Evolutionary conservation across 2,888 invertebrate genomes (phyloP), one percentile per base, ranked within the genome.

Genomic region (Agrotis puta): DNA sequence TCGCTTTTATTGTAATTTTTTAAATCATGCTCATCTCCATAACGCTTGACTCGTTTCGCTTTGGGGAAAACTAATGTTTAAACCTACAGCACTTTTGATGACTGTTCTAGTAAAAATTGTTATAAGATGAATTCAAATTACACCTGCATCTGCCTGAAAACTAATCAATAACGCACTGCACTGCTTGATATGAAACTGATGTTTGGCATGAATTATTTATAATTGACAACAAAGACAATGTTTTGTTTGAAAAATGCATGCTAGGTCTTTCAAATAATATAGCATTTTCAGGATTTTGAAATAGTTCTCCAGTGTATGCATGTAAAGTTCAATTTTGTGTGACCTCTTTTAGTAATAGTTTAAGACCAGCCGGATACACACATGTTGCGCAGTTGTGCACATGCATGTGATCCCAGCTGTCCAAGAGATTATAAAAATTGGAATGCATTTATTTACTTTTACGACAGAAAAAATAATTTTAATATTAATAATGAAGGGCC

Each of bases 81-180:
- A 51, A 53, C 51, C 7, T 3, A 16, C 27, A 3, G 9, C 1
- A 33, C 9, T 33, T 33, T 33, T 33, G 7, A 33, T 7, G 9
- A 39, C 39, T 39, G 9, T 33, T 33, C 0, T 33, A 9, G 33
- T 33, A 39, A 39, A 39, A 39, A 39, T 39, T 2, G n/a, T 13
- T 22, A n/a, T 53, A 39, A 4, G 7, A 48, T 13, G 33, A 0
- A 43, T 51, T 62, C 0, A 9, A 62, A 45, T 51, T 73, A 73
- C 45, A 45, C n/a, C 14, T 72, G 54, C 43, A 74, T 56, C 43
- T 50, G 56, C 74, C 43, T 72, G 74, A 18, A 2, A 43, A 33
- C 48, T 65, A 74, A 74, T n/a, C n/a, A 24, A n/a, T 53, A 39
- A 18, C 16, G 16, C 69, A 61, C n/a, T 57, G 45, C 33, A 76